Evolutionary conservation across 2,113 vertebrate species (phyloP).

Genomic region (Dunckerocampus dactyliophorus): DNA sequence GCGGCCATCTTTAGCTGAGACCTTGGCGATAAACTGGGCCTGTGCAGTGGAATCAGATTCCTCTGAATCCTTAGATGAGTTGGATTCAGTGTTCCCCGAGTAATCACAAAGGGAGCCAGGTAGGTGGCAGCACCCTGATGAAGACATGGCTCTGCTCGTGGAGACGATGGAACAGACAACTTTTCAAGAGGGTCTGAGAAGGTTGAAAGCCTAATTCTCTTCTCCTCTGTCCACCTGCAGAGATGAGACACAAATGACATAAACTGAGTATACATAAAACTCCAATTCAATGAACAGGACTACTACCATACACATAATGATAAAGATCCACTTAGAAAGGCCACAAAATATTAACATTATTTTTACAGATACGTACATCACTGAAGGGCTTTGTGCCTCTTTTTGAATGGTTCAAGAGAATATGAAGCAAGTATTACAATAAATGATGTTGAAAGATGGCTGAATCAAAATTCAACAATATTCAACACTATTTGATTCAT

Average conservation of each 20-base stretch:
- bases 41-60: conserved; percentile 77
- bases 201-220: conserved; percentile 11
- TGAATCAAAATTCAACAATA: too few relatives aligned
- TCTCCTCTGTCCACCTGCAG: conserved; percentile 30
- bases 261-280: background rate
- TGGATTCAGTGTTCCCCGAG: conserved; percentile 71
- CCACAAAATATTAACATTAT: too few relatives aligned
- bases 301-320: background rate
- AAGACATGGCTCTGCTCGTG: conserved; percentile 82
- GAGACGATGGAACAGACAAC: conserved; percentile 16
- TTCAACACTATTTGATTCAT: too few relatives aligned
- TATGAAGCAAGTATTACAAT: too few relatives aligned
- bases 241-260: conserved; percentile 9
- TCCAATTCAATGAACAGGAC: background rate
- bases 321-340: too few relatives aligned
- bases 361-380: too few relatives aligned
- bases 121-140: conserved; percentile 91
- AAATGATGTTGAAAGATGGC: too few relatives aligned
- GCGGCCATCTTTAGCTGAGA: conserved; percentile 88
- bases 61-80: conserved; percentile 85
- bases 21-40: conserved; percentile 89
- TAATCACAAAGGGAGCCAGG: conserved; percentile 93
- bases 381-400: too few relatives aligned
- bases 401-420: too few relatives aligned
- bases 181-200: conserved; percentile 23